Base-by-base conservation (phyloP, 2,888 invertebrate genomes). In the Alentia gelatinosa region DNA sequence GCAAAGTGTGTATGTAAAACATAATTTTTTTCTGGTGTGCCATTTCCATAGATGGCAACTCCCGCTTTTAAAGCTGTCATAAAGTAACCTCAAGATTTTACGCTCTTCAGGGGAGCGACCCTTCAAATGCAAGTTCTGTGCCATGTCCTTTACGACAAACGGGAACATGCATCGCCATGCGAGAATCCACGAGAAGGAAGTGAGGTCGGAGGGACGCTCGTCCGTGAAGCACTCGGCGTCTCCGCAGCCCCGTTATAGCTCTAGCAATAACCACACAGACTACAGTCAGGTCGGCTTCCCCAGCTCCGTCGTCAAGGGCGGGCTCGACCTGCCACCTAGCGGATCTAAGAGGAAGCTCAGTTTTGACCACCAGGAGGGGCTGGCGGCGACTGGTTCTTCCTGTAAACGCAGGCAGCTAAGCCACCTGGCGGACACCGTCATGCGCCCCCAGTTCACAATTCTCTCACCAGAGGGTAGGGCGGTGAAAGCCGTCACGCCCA, bases 111-210 rank as follows among this genome's bases (percentile, higher is more conserved):
- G 98, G 26, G 98, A 98, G 94, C 97, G 98, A 15, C 98, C 98
- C 1, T 98, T 98, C 96, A 97, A 97, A 94, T 98, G 98, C 96
- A 97, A 97, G 94, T 97, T 97, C 94, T 98, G 98, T 96, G 97
- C 97, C 91, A 97, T 98, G 96, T 97, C 98, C 68, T 98, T 98
- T 96, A 98, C 98, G 50, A 98, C 98, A 23, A 98, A 98, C 95
- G 98, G 98, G 39, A 98, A 98, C 96, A 98, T 98, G 98, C 98
- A 98, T 95, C 97, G 98, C 63, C 98, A 98, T 96, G 97, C 98
- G 97, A 97, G 98, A 91, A 98, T 97, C 0, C 97, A 98, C 95
- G 97, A 97, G 56, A 95, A 95, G 90, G 91, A 90, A n/a, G 84
- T 42, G n/a, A 30, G 56, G n/a, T 35, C 42, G 1, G 50, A 50